Percentiles rank a stretch among this genome's conserved stretches.
These are phyloP conservation scores for Eupithecia exiguata DNA, from an alignment of 2,888 invertebrate species.

Conservation along the genomic window DNA sequence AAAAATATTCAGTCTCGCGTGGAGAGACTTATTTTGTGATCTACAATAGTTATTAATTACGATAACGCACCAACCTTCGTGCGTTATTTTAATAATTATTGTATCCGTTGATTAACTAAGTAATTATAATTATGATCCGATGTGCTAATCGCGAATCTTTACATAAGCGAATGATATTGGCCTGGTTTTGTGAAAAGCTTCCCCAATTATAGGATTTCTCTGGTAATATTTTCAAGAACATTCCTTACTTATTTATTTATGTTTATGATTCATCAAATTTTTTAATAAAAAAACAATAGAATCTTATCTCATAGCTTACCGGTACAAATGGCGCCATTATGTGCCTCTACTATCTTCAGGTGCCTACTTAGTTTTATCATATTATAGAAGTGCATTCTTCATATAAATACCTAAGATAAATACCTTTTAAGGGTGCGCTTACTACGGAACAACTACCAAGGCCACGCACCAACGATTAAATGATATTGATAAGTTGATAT, in stretches of 20 bases:
- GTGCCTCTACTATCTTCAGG: not conserved
- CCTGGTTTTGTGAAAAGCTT: not conserved
- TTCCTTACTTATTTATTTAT: not conserved
- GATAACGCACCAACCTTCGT: conserved; percentile 20
- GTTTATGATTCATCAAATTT: not conserved
- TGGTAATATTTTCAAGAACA: not conserved
- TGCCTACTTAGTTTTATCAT: not conserved
- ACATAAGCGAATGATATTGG: not conserved
- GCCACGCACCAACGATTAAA: not conserved
- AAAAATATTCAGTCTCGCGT: not conserved
- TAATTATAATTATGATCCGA: conserved; percentile 10
- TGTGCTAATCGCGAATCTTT: not conserved
- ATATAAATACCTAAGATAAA: not conserved
- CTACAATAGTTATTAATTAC: not conserved
- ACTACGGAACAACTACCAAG: conserved; percentile 30
- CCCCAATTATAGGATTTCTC: not conserved
- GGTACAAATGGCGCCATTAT: not conserved
- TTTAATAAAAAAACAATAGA: not conserved
- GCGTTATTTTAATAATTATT: conserved; percentile 21
- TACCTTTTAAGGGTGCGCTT: conserved; percentile 21
- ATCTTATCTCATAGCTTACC: not conserved
- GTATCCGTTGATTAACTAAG: conserved; percentile 44
- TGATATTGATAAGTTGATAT: conserved; percentile 52
- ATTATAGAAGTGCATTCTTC: not conserved
- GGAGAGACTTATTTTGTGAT: not conserved